Evolutionary conservation across 35 echinoderm and acorn worm genomes (phyloP).

Genomic region (Heliocidaris tuberculata): DNA sequence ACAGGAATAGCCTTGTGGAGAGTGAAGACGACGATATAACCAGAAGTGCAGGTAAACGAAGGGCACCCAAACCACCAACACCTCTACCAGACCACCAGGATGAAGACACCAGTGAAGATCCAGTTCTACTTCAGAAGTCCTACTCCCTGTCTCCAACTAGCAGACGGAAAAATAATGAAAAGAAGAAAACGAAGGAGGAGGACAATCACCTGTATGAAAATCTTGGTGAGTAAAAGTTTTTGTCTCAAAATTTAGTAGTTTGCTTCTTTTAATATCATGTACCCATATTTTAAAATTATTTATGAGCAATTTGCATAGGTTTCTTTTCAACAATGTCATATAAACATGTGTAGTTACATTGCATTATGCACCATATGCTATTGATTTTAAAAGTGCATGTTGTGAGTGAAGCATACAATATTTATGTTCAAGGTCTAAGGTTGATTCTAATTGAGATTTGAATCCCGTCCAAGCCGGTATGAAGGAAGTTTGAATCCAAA

Average conservation of each 20-base stretch:
- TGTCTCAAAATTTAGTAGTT: too few relatives aligned
- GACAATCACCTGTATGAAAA: slow-evolving; percentile 57
- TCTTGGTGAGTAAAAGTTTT: slow-evolving; percentile 52
- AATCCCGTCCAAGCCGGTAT: not conserved
- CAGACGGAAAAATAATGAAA: slow-evolving; percentile 34
- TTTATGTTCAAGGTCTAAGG: not conserved
- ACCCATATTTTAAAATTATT: too few relatives aligned
- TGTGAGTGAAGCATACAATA: not conserved
- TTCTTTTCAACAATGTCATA: too few relatives aligned
- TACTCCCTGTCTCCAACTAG: slow-evolving; percentile 54
- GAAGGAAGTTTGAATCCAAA: not conserved
- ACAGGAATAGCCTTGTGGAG: slow-evolving; percentile 26
- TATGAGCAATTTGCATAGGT: too few relatives aligned
- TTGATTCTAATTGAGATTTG: not conserved
- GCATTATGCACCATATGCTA: too few relatives aligned
- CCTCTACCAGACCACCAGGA: slow-evolving; percentile 15
- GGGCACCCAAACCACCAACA: slow-evolving; percentile 72
- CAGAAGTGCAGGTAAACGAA: slow-evolving; percentile 53
- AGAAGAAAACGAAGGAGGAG: not conserved
- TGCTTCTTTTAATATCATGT: too few relatives aligned
- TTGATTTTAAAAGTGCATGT: not conserved
- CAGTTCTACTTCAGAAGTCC: slow-evolving; percentile 46
- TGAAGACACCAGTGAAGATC: slow-evolving; percentile 38
- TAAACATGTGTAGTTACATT: too few relatives aligned
- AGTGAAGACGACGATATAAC: not conserved